Evolutionary conservation across 2,113 vertebrate species (phyloP).

Genomic region (Nannospalax galili): DNA sequence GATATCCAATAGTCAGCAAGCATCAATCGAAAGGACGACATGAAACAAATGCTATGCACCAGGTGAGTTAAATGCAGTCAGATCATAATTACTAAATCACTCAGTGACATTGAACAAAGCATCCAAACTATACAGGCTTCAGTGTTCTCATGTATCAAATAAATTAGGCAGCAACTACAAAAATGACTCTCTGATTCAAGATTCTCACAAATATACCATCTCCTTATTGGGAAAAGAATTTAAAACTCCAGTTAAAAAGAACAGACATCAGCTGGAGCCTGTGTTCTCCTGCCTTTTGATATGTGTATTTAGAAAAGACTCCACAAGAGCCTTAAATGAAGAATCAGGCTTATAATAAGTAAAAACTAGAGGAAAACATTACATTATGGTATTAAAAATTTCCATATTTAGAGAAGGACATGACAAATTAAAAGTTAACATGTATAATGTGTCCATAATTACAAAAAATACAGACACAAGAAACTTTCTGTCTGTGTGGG

Average conservation of each 20-base stretch:
- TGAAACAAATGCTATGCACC: background rate
- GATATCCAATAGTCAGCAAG: background rate
- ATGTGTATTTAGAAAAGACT: background rate
- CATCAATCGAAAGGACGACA: conserved; percentile 19
- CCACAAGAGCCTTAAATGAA: conserved; percentile 17
- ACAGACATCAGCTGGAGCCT: background rate
- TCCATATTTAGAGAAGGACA: background rate
- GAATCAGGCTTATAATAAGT: background rate
- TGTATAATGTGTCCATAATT: background rate
- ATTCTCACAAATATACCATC: background rate
- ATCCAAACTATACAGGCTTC: background rate
- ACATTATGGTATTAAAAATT: background rate
- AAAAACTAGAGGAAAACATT: background rate
- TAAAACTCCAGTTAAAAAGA: background rate
- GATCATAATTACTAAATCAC: background rate
- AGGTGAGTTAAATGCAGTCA: background rate
- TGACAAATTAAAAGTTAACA: background rate
- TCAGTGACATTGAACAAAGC: conserved; percentile 39
- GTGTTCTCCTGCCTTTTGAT: background rate
- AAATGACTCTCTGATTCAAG: background rate
- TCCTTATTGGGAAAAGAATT: background rate
- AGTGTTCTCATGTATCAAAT: background rate
- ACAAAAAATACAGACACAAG: background rate
- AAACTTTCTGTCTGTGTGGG: background rate
- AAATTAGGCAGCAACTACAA: background rate